A percentile compares a stretch with the other conserved stretches of the same genome.
Conservation (phyloP, 2,888 invertebrate genomes). For the Limnephilus marmoratus region DNA sequence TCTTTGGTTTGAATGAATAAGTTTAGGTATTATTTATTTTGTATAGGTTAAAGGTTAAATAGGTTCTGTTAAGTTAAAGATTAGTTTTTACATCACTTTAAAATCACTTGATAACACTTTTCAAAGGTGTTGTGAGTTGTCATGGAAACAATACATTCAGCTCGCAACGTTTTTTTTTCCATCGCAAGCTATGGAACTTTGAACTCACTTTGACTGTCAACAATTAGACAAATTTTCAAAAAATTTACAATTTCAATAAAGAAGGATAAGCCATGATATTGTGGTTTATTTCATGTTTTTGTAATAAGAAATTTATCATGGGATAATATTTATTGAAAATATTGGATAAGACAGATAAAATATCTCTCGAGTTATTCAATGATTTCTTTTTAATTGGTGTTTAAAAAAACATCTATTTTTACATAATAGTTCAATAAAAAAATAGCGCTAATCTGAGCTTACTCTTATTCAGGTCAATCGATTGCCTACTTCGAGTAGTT, state of each 20-base stretch:
- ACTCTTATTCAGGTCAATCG: conserved; percentile 10
- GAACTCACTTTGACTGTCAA: neutral
- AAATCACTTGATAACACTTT: no score
- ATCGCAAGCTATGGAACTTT: neutral
- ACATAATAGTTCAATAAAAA: neutral
- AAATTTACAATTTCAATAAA: no score
- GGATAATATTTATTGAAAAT: no score
- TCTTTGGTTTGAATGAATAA: no score
- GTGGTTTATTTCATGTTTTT: neutral
- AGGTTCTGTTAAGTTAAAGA: no score
- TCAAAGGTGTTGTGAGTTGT: no score
- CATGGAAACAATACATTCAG: neutral
- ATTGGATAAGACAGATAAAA: no score
- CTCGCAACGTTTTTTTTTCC: neutral
- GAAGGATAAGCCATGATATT: neutral
- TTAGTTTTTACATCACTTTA: no score
- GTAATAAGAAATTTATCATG: no score
- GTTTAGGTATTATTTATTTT: no score
- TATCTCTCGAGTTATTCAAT: neutral
- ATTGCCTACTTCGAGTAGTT: neutral
- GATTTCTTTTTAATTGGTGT: neutral
- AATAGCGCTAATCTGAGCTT: neutral
- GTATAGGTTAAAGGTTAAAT: no score
- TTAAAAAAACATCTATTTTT: neutral
- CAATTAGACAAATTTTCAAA: no score